These are phyloP conservation scores for Zaprionus nigranus DNA, from an alignment of 1,140 invertebrate species.

Conservation along the genomic window DNA sequence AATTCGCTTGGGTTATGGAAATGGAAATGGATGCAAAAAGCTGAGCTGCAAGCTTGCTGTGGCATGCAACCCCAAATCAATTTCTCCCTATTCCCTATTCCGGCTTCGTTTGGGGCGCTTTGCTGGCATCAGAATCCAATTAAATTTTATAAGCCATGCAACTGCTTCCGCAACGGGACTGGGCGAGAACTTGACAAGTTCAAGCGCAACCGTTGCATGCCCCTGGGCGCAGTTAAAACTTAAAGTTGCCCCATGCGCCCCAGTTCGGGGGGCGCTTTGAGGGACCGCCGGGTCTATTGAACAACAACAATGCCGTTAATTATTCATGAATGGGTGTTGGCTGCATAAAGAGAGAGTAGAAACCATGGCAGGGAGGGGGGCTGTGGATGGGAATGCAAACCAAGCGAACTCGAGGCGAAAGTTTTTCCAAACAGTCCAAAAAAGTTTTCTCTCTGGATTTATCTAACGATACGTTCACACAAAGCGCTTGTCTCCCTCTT, in stretches of 20 bases:
- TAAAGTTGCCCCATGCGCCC: conserved; percentile 51
- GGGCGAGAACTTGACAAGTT: conserved; percentile 53
- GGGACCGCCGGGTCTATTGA: conserved; percentile 64
- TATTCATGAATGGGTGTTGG: conserved; percentile 76
- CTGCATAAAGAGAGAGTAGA: conserved; percentile 32
- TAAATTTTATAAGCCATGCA: conserved; percentile 80
- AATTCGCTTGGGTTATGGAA: conserved; percentile 22
- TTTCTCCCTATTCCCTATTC: conserved; percentile 40
- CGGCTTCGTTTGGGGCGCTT: not conserved
- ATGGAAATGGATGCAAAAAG: conserved; percentile 15
- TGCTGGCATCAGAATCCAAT: conserved; percentile 67
- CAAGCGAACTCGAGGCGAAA: conserved; percentile 60
- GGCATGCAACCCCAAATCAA: conserved; percentile 54
- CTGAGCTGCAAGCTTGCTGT: conserved; percentile 1
- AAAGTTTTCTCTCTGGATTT: conserved; percentile 64
- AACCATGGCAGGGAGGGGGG: conserved; percentile 19
- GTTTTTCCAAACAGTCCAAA: conserved; percentile 42
- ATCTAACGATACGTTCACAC: conserved; percentile 61
- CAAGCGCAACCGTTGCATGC: conserved; percentile 38
- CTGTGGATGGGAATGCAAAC: conserved; percentile 46
- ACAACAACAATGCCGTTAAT: conserved; percentile 79
- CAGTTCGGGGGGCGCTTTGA: conserved; percentile 56
- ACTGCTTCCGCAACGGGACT: conserved; percentile 26
- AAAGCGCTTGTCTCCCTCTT: conserved; percentile 34
- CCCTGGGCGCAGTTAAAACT: conserved; percentile 67